Conservation (phyloP, 2,888 invertebrate genomes). For the Apomyelois bistriatella region DNA sequence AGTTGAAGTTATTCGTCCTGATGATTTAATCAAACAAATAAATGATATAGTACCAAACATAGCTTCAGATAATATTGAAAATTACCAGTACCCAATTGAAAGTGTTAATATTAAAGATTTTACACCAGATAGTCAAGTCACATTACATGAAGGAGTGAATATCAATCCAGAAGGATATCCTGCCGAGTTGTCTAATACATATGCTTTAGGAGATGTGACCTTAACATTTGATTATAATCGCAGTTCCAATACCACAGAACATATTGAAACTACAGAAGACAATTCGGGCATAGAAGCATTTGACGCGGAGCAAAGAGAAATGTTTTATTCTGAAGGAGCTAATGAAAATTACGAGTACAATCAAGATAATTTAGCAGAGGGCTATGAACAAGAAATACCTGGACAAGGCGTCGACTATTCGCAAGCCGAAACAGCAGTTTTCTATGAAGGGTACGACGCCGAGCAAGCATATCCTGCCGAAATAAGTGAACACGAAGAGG, state of each 20-base stretch:
- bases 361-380: slow-evolving; percentile 26
- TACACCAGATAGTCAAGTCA: slow-evolving; percentile 24
- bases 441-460: slow-evolving; percentile 43
- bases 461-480: slow-evolving; percentile 38
- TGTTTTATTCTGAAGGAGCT: slow-evolving; percentile 51
- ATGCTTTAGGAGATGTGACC: slow-evolving; percentile 15
- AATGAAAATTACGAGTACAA: slow-evolving; percentile 34
- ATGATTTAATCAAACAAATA: slow-evolving; percentile 23
- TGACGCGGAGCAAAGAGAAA: slow-evolving; percentile 49
- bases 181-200: neutral
- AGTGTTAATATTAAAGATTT: slow-evolving; percentile 30
- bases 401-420: slow-evolving; percentile 29
- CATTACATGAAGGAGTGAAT: slow-evolving; percentile 29
- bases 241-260: slow-evolving; percentile 13
- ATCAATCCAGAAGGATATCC: slow-evolving; percentile 26
- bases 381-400: slow-evolving; percentile 30
- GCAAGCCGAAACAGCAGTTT: slow-evolving; percentile 40
- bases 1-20: slow-evolving; percentile 22
- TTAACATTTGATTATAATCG: slow-evolving; percentile 18
- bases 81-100: slow-evolving; percentile 30
- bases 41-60: slow-evolving; percentile 16
- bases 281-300: slow-evolving; percentile 42
- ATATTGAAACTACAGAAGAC: slow-evolving; percentile 18
- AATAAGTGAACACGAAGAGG: slow-evolving; percentile 50
- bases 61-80: slow-evolving; percentile 16